Evolutionary conservation across 2,113 vertebrate species (phyloP).

Genomic region (Glaucomys volans): DNA sequence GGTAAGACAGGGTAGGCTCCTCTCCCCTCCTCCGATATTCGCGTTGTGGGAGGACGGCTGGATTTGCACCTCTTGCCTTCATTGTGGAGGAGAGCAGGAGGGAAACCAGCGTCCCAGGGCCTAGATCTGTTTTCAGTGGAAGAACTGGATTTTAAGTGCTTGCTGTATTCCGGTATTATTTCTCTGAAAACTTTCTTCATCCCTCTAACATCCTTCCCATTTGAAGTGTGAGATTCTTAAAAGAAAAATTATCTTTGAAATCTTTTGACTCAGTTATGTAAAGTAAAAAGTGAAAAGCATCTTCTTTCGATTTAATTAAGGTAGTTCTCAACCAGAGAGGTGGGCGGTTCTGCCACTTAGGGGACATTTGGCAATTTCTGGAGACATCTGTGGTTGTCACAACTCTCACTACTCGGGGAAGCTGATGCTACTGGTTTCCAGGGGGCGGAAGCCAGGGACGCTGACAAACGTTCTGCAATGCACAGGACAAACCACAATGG

Average conservation of each 20-base stretch:
- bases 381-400: background rate
- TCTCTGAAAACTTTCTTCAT: conserved; percentile 12
- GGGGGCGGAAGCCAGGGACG: background rate
- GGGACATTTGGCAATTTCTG: background rate
- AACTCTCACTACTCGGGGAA: no score
- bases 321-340: background rate
- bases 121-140: background rate
- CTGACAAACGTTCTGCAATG: background rate
- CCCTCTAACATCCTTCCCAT: background rate
- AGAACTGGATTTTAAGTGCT: background rate
- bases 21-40: background rate
- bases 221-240: conserved; percentile 7
- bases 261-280: background rate
- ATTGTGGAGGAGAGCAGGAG: background rate
- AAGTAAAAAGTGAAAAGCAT: background rate
- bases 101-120: background rate
- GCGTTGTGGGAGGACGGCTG: background rate
- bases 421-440: background rate
- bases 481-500: background rate
- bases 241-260: background rate
- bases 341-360: background rate
- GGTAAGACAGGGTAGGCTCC: background rate
- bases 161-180: background rate
- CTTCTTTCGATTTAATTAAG: background rate
- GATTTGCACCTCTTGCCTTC: no score